These are phyloP conservation scores for Cinara cedri DNA, from an alignment of 2,888 invertebrate species.

Conservation along the genomic window DNA sequence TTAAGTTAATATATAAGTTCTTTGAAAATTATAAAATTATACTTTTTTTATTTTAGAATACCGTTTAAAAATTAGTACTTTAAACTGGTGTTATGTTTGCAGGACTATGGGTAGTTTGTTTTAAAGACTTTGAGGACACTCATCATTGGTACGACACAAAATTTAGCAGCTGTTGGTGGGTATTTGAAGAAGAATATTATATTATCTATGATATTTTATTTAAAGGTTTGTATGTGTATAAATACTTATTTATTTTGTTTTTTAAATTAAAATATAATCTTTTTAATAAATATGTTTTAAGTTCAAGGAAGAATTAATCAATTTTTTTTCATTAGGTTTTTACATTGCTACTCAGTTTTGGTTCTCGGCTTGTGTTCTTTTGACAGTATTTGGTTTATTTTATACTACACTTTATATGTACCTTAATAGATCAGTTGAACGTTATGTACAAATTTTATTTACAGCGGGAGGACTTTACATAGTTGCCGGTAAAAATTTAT, in stretches of 20 bases:
- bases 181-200: constrained; percentile 95
- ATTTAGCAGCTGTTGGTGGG: constrained; percentile 93
- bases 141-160: constrained; percentile 78
- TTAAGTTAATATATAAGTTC: too few species aligned
- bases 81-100: constrained; percentile 61
- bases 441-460: constrained; percentile 75
- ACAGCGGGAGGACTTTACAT: constrained; percentile 77
- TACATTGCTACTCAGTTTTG: constrained; percentile 93
- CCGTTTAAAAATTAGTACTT: background rate
- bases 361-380: constrained; percentile 85
- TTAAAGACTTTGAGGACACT: constrained; percentile 84
- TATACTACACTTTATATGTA: constrained; percentile 76
- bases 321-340: constrained; percentile 69
- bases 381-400: constrained; percentile 71
- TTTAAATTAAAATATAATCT: background rate
- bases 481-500: constrained; percentile 67
- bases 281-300: background rate
- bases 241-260: background rate
- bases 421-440: constrained; percentile 77
- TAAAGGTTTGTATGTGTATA: constrained; percentile 67
- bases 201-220: constrained; percentile 88
- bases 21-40: too few species aligned
- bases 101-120: constrained; percentile 96
- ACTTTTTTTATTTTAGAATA: too few species aligned
- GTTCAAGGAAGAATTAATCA: too few species aligned